Evolutionary conservation across 2,797 vertebrate species (phyloP).

Genomic region (Apogon talboti): DNA sequence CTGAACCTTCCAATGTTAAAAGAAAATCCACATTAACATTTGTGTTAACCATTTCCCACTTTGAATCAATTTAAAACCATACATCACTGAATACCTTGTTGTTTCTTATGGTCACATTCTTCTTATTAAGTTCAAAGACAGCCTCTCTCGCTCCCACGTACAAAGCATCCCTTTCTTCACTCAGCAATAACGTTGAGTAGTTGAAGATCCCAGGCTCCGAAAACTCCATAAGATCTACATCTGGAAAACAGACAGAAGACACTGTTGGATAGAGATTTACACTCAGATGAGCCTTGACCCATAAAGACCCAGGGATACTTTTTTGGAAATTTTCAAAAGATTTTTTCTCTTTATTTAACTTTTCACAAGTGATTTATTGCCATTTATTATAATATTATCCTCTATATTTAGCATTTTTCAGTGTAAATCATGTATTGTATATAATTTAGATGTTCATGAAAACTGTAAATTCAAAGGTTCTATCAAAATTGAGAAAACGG

Average conservation of each 20-base stretch:
- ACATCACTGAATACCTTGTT: conserved; percentile 84
- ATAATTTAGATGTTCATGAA: too few relatives aligned
- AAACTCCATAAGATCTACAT: conserved; percentile 90
- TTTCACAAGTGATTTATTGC: too few relatives aligned
- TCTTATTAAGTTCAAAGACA: conserved; percentile 90
- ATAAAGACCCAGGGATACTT: too few relatives aligned
- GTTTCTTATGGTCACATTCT: conserved; percentile 86
- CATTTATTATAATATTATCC: too few relatives aligned
- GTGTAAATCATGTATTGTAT: too few relatives aligned
- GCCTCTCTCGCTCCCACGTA: conserved; percentile 94
- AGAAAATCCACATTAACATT: not conserved
- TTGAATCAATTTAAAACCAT: not conserved
- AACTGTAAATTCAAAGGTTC: too few relatives aligned
- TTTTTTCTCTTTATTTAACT: too few relatives aligned
- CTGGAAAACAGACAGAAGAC: conserved; percentile 68
- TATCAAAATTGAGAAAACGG: too few relatives aligned
- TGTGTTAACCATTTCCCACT: accelerated
- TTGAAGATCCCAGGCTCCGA: conserved; percentile 90
- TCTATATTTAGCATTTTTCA: too few relatives aligned
- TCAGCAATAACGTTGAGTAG: conserved; percentile 93
- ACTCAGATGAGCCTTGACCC: too few relatives aligned
- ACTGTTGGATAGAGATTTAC: too few relatives aligned
- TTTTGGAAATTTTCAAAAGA: too few relatives aligned
- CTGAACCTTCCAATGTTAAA: conserved; percentile 79
- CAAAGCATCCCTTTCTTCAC: conserved; percentile 84